A percentile compares a stretch with the other conserved stretches of the same genome.
phyloP scores from a whole-genome alignment of 1,140 invertebrate species.

The Neocloeon triangulifer region DNA sequence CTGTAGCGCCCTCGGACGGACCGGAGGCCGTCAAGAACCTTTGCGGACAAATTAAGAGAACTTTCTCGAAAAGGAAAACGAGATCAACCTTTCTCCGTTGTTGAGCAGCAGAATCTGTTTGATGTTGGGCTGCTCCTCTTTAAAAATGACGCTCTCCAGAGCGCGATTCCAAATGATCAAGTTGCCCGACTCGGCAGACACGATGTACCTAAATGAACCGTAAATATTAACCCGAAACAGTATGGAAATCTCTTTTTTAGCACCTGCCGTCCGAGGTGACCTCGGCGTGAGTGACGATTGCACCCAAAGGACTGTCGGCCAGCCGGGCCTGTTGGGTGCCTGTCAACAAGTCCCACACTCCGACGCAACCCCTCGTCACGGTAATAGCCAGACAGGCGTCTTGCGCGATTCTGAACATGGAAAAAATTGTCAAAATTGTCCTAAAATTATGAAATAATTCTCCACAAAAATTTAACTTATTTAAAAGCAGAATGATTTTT shows the following conservation, averaged over 20 bases:
- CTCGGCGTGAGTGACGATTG: constrained; percentile 80
- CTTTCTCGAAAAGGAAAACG: constrained; percentile 9
- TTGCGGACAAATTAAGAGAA: too few species aligned
- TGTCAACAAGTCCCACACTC: constrained; percentile 80
- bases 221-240: constrained; percentile 2
- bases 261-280: constrained; percentile 66
- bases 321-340: constrained; percentile 65
- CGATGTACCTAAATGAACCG: constrained; percentile 50
- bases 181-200: constrained; percentile 82
- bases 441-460: constrained; percentile 4
- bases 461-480: not conserved
- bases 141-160: constrained; percentile 58
- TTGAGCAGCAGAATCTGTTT: too few species aligned
- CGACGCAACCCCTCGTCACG: constrained; percentile 78
- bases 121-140: constrained; percentile 64
- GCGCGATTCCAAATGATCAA: constrained; percentile 80
- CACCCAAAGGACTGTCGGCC: constrained; percentile 76
- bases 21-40: too few species aligned
- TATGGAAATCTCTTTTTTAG: constrained; percentile 2
- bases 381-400: constrained; percentile 56
- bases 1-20: too few species aligned
- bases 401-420: constrained; percentile 35
- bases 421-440: constrained; percentile 10
- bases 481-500: too few species aligned
- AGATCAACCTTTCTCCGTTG: too few species aligned